phyloP scores from a whole-genome alignment of 2,113 vertebrate species.

The Pristiophorus japonicus region DNA sequence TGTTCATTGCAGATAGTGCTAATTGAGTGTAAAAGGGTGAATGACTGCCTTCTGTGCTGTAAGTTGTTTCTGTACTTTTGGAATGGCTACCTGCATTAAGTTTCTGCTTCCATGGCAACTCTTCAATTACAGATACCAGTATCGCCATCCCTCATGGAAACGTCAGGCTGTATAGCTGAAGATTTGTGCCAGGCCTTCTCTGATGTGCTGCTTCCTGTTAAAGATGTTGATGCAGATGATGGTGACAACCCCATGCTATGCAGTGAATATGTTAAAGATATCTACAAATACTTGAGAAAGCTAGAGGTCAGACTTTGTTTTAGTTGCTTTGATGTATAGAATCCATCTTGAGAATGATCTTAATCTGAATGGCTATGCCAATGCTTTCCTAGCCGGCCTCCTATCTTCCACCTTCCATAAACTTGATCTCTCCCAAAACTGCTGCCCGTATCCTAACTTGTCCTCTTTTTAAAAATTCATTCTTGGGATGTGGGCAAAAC shows the following conservation, averaged over 20 bases:
- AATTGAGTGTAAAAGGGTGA: no score
- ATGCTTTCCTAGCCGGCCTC: background rate
- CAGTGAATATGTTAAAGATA: constrained; percentile 72
- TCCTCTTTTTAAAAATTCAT: no score
- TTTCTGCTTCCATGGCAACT: background rate
- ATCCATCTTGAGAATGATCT: background rate
- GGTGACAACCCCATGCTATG: constrained; percentile 65
- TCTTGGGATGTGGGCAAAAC: no score
- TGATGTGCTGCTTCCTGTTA: constrained; percentile 59
- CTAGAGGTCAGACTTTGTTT: constrained; percentile 62
- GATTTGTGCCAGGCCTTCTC: constrained; percentile 69
- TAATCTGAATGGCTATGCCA: no score
- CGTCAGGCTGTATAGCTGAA: constrained; percentile 51
- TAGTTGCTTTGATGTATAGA: no score
- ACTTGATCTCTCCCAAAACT: no score
- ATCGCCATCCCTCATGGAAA: constrained; percentile 61
- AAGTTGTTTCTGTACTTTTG: no score
- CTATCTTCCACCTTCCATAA: background rate
- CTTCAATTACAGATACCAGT: constrained; percentile 41
- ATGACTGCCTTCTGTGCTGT: no score
- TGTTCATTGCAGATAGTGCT: background rate
- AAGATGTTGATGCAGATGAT: constrained; percentile 66
- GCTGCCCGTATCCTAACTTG: no score
- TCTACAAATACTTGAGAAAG: constrained; percentile 69
- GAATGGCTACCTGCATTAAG: constrained; percentile 34